phyloP scores from a whole-genome alignment of 1,140 invertebrate genomes.

The Pissodes strobi region DNA sequence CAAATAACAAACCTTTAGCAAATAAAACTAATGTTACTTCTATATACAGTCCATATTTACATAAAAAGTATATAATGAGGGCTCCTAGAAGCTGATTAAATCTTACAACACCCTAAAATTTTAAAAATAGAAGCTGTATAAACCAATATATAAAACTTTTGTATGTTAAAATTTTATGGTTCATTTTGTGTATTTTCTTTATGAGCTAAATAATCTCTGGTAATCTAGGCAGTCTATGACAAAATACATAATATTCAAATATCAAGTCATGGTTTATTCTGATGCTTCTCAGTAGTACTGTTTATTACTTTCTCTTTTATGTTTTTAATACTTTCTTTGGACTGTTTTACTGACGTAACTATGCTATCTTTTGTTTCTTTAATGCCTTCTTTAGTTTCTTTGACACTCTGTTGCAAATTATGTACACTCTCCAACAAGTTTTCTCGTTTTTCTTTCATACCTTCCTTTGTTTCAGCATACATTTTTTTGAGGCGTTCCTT shows the following conservation, averaged over 20 bases:
- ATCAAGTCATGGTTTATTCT: neutral
- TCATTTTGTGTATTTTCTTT: too few relatives aligned
- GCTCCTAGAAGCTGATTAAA: too few relatives aligned
- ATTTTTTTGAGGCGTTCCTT: constrained; percentile 65
- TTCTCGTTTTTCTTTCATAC: constrained; percentile 53
- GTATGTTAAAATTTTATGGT: too few relatives aligned
- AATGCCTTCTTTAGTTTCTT: constrained; percentile 41
- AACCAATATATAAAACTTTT: too few relatives aligned
- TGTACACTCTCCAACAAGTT: constrained; percentile 55
- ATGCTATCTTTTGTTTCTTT: constrained; percentile 41
- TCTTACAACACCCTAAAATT: too few relatives aligned
- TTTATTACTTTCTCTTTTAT: constrained; percentile 23
- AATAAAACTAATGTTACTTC: too few relatives aligned
- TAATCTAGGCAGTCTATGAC: neutral
- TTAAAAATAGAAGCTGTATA: too few relatives aligned
- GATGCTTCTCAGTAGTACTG: constrained; percentile 24
- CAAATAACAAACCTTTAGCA: too few relatives aligned
- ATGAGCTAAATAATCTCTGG: too few relatives aligned
- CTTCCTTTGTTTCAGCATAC: constrained; percentile 61
- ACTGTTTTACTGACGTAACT: constrained; percentile 31
- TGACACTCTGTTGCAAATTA: constrained; percentile 36
- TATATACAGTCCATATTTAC: too few relatives aligned
- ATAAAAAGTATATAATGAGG: too few relatives aligned
- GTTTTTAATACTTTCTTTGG: constrained; percentile 23
- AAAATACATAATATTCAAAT: neutral